Evolutionary conservation across 2,113 vertebrate species (phyloP), one percentile per base, ranked within the genome.

Genomic region (Periophthalmodon schlosseri): DNA sequence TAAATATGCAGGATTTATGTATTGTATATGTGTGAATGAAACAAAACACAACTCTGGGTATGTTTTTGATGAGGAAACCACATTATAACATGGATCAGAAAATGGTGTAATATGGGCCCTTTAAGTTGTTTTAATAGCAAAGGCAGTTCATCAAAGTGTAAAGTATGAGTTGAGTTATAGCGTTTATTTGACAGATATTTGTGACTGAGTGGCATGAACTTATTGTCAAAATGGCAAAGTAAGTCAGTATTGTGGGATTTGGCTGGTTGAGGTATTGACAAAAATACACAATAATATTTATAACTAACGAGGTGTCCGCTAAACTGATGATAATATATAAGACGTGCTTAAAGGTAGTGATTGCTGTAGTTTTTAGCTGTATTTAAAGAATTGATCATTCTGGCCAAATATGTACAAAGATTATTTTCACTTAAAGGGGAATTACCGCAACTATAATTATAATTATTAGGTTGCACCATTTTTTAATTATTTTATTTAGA

Each of bases 111-210:
- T 44, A 44, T 44, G 39, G 39, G 9, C 8, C 39, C 9, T 44
- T 44, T 44, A 76, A 83, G 85, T 80, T 12, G 49, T 86, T 90
- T 92, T 49, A 67, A 77, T 63, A 72, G 77, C 84, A 75, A 54
- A 72, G 86, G 86, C 87, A 87, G 86, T 94, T 92, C 90, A 93
- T 92, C 91, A 92, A 93, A 91, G 92, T 93, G 66, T 81, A 74
- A 79, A n/a, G 57, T 72, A 16, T 49, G 13, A 16, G 14, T 49
- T 34, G 50, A 63, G 60, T 79, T 84, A 68, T 46, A 72, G 86
- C 57, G 85, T 90, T 84, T 81, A 57, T 79, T 84, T 81, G 72
- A 75, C 57, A 76, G 49, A 60, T 70, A 33, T 66, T 47, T 68
- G 46, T 28, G 39, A 49, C n/a, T 24, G n/a, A 47, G 66, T 24